These are phyloP conservation scores for Dinomys branickii DNA, from an alignment of 2,113 vertebrate species.

Conservation along the genomic window DNA sequence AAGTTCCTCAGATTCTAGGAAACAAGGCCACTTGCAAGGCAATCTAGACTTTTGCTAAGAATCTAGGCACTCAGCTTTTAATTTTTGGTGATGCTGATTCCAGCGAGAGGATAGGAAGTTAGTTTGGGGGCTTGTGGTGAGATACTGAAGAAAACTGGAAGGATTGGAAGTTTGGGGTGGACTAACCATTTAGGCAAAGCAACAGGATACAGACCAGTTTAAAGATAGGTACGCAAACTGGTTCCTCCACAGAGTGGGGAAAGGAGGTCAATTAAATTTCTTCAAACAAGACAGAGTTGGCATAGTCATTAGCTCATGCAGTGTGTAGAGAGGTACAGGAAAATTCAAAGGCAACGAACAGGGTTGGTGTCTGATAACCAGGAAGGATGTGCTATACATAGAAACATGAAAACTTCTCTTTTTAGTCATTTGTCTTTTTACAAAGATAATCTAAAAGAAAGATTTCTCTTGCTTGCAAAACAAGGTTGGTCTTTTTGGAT, in stretches of 20 bases:
- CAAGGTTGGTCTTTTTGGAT: neutral
- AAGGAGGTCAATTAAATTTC: slow-evolving; percentile 11
- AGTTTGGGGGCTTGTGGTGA: neutral
- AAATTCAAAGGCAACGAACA: neutral
- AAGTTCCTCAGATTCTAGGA: neutral
- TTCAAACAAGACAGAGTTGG: neutral
- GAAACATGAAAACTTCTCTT: neutral
- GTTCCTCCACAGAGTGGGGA: neutral
- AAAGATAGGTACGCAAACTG: neutral
- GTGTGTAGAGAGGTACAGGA: neutral
- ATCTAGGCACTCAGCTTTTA: neutral
- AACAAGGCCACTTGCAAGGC: neutral
- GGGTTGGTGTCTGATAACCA: neutral
- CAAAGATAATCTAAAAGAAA: neutral
- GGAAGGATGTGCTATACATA: neutral
- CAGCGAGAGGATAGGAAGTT: neutral
- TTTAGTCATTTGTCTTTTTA: neutral
- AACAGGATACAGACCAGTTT: neutral
- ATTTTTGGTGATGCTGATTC: neutral
- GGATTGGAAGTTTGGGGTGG: neutral
- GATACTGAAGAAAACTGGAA: neutral
- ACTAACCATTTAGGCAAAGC: neutral
- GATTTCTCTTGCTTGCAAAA: slow-evolving; percentile 4
- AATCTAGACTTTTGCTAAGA: neutral
- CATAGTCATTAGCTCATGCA: neutral